Evolutionary conservation across 2,113 vertebrate genomes (phyloP), one percentile per base, ranked within the genome.

Genomic region (Mus spicilegus): DNA sequence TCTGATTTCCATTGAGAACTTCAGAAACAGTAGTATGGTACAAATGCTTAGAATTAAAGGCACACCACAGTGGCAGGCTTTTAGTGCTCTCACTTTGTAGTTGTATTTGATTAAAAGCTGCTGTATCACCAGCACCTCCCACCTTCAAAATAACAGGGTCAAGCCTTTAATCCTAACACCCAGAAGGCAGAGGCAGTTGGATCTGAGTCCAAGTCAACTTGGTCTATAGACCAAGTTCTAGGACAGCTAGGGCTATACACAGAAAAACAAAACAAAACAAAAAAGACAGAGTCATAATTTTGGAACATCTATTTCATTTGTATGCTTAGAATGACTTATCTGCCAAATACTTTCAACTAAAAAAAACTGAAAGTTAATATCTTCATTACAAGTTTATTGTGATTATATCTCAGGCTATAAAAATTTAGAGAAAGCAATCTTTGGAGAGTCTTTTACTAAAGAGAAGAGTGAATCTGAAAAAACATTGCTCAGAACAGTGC

Each of bases 71-170:
- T 89, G 67, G 5, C 58, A 77, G 51, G 33, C 89, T 95, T 86
- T 96, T 89, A 95, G 30, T 2, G 39, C 19, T 81, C 36, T 76
- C 39, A 87, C 82, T 95, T 96, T 92, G 78, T 33, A 65, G 9
- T 91, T 42, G 24, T 90, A 58, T 95, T 46, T 89, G 51, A 94
- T 65, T 78, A 81, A 89, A 97, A 73, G 33, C 88, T 91, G 78
- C 49, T 94, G 26, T 30, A 56, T 92, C 90, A 30, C 85, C 56
- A 93, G 7, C 5, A 77, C 19, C 9, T n/a, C 51, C 51, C 78
- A 36, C 19, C 75, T 93, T 36, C 10, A 90, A 93, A 92, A 89
- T 61, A 80, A 16, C 9, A 84, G 5, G 65, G 33, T 17, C 46
- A 33, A 17, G 28, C 76, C 76, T 78, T 78, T 81, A 81, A 56